Percentiles rank a stretch among this genome's conserved stretches.
These are phyloP conservation scores for Prosopocoilus inquinatus DNA, from an alignment of 2,888 invertebrate species.

Conservation along the genomic window DNA sequence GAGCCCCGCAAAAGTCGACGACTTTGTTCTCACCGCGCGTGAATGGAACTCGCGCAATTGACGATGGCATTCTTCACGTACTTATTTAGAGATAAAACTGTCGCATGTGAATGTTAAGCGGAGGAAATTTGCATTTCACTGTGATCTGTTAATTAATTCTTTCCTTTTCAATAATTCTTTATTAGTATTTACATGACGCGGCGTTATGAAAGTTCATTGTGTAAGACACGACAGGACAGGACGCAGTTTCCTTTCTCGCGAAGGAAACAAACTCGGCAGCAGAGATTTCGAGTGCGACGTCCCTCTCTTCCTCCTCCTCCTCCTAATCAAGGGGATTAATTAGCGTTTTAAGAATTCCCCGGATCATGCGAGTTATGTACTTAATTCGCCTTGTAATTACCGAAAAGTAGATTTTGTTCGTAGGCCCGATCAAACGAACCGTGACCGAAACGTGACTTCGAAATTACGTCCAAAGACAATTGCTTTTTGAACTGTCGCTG, in stretches of 20 bases:
- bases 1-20: constrained; percentile 16
- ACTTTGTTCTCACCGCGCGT: constrained; percentile 24
- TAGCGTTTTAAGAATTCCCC: constrained; percentile 36
- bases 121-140: too few species aligned
- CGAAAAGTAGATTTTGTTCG: too few species aligned
- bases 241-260: too few species aligned
- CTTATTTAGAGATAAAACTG: constrained; percentile 1
- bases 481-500: constrained; percentile 25
- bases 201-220: too few species aligned
- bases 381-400: too few species aligned
- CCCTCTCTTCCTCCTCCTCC: too few species aligned
- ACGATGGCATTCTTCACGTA: constrained; percentile 18
- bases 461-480: constrained; percentile 24
- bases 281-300: neutral
- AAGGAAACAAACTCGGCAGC: too few species aligned
- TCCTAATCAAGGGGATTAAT: constrained; percentile 37
- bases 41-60: constrained; percentile 22
- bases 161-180: too few species aligned
- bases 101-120: too few species aligned
- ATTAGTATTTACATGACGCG: too few species aligned
- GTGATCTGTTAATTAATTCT: too few species aligned
- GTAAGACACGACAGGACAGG: too few species aligned
- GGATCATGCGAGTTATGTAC: constrained; percentile 34
- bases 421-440: constrained; percentile 23
- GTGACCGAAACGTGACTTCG: constrained; percentile 28